These are phyloP conservation scores for Heliconius nattereri DNA, from an alignment of 1,140 invertebrate species.

Conservation along the genomic window DNA sequence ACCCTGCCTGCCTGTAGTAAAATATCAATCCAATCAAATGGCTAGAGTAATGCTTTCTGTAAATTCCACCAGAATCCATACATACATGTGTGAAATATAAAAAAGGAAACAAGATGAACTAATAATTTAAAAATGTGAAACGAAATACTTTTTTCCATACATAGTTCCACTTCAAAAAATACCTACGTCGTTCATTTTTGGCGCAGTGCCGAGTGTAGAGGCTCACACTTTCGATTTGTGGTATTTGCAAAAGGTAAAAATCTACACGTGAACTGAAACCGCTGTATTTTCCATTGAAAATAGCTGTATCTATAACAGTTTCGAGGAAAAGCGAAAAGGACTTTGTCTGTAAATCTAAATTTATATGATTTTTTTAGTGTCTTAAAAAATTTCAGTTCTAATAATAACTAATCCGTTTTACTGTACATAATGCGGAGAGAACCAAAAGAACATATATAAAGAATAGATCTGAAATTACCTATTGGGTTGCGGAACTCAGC, in stretches of 20 bases:
- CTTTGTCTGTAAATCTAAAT: not conserved
- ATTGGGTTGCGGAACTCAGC: too few species aligned
- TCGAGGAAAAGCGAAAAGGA: not conserved
- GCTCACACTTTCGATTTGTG: conserved; percentile 8
- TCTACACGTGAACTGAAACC: not conserved
- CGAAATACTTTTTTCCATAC: not conserved
- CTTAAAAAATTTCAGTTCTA: too few species aligned
- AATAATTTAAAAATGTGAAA: not conserved
- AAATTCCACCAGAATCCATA: too few species aligned
- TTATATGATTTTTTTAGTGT: too few species aligned
- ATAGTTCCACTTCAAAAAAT: conserved; percentile 10
- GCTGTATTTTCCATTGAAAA: not conserved
- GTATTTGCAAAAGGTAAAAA: conserved; percentile 11
- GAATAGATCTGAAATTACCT: too few species aligned
- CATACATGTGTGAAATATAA: too few species aligned
- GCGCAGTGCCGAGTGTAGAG: not conserved
- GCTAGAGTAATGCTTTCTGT: too few species aligned
- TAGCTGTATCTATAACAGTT: not conserved
- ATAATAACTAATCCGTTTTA: not conserved
- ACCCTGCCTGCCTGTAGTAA: too few species aligned
- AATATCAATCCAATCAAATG: too few species aligned
- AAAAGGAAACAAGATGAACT: too few species aligned
- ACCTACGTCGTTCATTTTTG: not conserved
- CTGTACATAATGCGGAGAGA: not conserved
- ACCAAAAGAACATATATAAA: too few species aligned